Percentiles rank a stretch among this genome's conserved stretches.
Conservation (phyloP, 2,888 invertebrate species). For the Leptinotarsa tumamoca region DNA sequence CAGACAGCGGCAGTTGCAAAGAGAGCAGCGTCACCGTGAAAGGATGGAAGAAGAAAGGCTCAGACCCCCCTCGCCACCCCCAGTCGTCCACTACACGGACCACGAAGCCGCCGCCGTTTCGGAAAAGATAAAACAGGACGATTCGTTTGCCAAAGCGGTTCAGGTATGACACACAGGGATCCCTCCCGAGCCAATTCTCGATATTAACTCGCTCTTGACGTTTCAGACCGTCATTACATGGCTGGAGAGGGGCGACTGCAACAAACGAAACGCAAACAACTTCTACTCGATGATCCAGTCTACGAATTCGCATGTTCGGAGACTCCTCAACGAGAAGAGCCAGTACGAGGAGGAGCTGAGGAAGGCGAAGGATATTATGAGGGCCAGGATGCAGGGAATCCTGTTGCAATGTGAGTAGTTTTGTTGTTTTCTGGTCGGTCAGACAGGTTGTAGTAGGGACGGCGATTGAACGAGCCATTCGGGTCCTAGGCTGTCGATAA, state of each 20-base stretch:
- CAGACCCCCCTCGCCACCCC: conserved; percentile 85
- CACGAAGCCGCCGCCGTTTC: conserved; percentile 81
- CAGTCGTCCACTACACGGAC: conserved; percentile 86
- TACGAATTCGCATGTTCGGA: conserved; percentile 91
- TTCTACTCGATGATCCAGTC: conserved; percentile 98
- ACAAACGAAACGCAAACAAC: conserved; percentile 88
- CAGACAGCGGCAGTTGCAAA: conserved; percentile 84
- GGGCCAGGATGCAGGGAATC: conserved; percentile 86
- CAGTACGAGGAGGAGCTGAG: conserved; percentile 90
- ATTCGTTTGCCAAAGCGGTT: conserved; percentile 86
- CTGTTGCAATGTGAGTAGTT: conserved; percentile 90
- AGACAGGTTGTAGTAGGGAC: conserved; percentile 32
- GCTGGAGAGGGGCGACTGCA: conserved; percentile 95
- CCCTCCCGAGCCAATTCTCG: background rate
- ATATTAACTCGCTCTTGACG: background rate
- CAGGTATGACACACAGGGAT: conserved; percentile 67
- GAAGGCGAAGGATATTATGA: conserved; percentile 85
- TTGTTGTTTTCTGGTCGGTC: conserved; percentile 25
- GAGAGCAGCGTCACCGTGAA: conserved; percentile 83
- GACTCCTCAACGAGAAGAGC: conserved; percentile 86
- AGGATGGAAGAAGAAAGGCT: conserved; percentile 77
- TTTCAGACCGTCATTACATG: conserved; percentile 85
- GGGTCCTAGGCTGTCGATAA: conserved; percentile 32
- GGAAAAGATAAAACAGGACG: conserved; percentile 89
- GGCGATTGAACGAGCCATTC: background rate